Evolutionary conservation across 2,797 vertebrate species (phyloP), one percentile per base, ranked within the genome.

Genomic region (Champsocephalus esox): DNA sequence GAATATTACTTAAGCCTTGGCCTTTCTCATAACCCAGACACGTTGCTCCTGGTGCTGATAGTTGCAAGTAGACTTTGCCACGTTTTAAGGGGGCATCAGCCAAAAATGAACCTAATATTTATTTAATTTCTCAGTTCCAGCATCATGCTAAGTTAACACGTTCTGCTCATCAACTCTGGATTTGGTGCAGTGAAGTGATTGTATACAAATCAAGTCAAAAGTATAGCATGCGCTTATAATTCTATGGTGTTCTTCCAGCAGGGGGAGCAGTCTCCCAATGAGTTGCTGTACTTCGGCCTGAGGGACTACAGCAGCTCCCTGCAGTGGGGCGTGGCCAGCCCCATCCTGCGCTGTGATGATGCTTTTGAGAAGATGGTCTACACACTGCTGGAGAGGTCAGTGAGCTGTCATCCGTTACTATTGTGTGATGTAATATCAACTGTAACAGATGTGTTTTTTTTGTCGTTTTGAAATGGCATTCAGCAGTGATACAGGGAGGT

Each of bases 301-400:
- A 96, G 95, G 70, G 96, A 99, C 87, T 99, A 98, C 92, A 97
- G 96, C 93, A 95, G 94, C 81, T 99, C 97, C 48, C 93, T 99
- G 73, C 97, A 98, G 75, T 99, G 98, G 98, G 98, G 97, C 41
- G 94, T 99, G 87, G 97, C 96, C 60, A 99, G 97, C 86, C 98
- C 98, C 19, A 97, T 99, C 68, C 88, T 99, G 78, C 96, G 97
- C 79, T 99, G 96, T 78, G 98, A 99, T 46, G 97, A 99, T 73
- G 97, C 98, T 0, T 99, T 98, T 80, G 98, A 99, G 93, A 98
- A 97, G 92, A 99, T 99, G 98, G 98, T 98, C 87, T 96, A 92
- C 92, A 96, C 97, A 0, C 95, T 99, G 59, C 84, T 99, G 85
- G 96, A 99, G 79, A 98, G 97, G 98, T 99, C 92, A 94, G 89